Evolutionary conservation across 2,113 vertebrate species (phyloP).

Genomic region (Varanus komodoensis): DNA sequence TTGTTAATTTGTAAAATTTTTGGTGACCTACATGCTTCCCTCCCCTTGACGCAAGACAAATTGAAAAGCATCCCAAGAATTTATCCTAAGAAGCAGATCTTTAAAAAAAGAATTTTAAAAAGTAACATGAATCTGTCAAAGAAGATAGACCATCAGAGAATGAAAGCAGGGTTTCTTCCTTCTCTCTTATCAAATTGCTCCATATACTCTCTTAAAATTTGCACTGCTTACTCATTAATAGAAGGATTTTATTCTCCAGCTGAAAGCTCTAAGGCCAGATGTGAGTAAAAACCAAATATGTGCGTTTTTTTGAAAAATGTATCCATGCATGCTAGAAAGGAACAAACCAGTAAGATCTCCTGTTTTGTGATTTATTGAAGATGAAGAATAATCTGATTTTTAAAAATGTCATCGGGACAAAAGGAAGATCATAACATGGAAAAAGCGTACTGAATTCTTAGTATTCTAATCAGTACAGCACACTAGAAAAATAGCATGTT

Average conservation of each 20-base stretch:
- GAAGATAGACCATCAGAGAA: conserved; percentile 13
- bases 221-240: not conserved
- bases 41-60: no score
- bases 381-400: not conserved
- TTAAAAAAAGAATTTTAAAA: conserved; percentile 1
- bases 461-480: not conserved
- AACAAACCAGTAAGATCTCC: conserved; percentile 3
- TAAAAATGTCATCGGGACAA: not conserved
- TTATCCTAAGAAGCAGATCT: no score
- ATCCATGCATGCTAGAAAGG: not conserved
- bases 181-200: conserved; percentile 3
- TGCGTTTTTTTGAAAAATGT: not conserved
- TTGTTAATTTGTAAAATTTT: not conserved
- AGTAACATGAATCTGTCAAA: not conserved
- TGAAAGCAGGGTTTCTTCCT: not conserved
- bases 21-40: not conserved
- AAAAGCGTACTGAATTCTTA: not conserved
- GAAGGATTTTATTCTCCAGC: conserved; percentile 3
- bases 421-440: not conserved
- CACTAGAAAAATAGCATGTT: not conserved
- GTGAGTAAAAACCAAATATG: not conserved
- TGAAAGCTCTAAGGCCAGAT: not conserved
- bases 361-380: not conserved
- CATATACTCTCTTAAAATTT: not conserved
- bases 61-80: no score